A percentile compares a stretch with the other conserved stretches of the same genome.
Evolutionary conservation across 2,797 vertebrate genomes (phyloP).

Genomic region (Hapalemur alaotrensis): DNA sequence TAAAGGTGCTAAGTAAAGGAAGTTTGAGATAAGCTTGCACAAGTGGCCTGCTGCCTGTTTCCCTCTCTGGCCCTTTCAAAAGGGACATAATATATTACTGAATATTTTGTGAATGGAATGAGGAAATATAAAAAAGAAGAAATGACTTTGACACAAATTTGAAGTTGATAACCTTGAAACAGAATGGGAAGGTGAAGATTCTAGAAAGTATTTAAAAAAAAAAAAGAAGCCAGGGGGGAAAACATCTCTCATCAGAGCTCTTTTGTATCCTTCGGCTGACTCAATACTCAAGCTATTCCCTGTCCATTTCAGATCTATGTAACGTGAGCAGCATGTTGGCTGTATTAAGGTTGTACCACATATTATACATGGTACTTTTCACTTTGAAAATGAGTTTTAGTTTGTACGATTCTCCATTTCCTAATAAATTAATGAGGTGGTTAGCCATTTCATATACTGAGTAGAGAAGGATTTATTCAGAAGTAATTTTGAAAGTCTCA

Average conservation of each 20-base stretch:
- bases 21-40: slow-evolving; percentile 42
- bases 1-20: neutral
- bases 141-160: slow-evolving; percentile 27
- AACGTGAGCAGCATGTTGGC: neutral
- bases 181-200: neutral
- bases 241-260: neutral
- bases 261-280: neutral
- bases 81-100: neutral
- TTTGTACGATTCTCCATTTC: slow-evolving; percentile 71
- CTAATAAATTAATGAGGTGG: slow-evolving; percentile 72
- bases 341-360: neutral
- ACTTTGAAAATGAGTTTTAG: slow-evolving; percentile 77
- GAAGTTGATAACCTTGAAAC: slow-evolving; percentile 57
- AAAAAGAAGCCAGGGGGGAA: neutral
- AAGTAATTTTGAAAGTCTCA: slow-evolving; percentile 80
- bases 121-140: neutral
- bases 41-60: neutral
- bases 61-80: slow-evolving; percentile 49
- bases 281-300: neutral
- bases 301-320: neutral
- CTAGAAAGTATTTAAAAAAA: neutral
- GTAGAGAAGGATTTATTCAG: slow-evolving; percentile 79
- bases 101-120: slow-evolving; percentile 12
- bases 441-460: slow-evolving; percentile 73
- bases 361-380: neutral